phyloP scores from a whole-genome alignment of 2,888 invertebrate genomes.

The Eupithecia abbreviata region DNA sequence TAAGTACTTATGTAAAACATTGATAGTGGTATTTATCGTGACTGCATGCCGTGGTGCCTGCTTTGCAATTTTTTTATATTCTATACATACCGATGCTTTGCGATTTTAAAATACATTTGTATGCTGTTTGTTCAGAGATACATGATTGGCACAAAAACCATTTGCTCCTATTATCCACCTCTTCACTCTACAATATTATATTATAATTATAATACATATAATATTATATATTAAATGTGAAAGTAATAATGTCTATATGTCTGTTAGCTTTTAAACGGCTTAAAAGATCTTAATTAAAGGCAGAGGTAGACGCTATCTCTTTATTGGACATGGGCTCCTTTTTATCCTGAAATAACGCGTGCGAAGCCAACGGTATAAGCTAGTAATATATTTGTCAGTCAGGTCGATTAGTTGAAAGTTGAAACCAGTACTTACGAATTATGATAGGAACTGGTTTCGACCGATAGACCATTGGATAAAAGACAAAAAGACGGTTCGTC shows the following conservation, averaged over 20 bases:
- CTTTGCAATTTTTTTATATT: not conserved
- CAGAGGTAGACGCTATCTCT: not conserved
- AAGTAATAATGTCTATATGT: not conserved
- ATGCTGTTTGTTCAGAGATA: not conserved
- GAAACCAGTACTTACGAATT: not conserved
- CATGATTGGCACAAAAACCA: not conserved
- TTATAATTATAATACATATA: too few species aligned
- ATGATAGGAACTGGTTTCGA: not conserved
- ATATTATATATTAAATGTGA: too few species aligned
- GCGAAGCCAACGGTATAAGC: not conserved
- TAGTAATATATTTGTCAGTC: not conserved
- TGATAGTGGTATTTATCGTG: slow-evolving; percentile 1
- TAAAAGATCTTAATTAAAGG: not conserved
- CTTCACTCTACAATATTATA: too few species aligned
- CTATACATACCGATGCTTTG: not conserved
- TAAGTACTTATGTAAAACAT: not conserved
- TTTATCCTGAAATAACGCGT: too few species aligned
- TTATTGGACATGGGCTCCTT: not conserved
- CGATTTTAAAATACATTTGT: slow-evolving; percentile 1
- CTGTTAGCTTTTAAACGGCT: not conserved
- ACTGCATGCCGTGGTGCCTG: not conserved
- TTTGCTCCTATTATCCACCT: not conserved
- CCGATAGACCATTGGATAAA: not conserved
- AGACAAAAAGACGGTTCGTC: not conserved
- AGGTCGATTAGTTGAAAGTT: not conserved